phyloP scores from a whole-genome alignment of 2,888 invertebrate species.

The Himalopsyche kuldschensis region DNA sequence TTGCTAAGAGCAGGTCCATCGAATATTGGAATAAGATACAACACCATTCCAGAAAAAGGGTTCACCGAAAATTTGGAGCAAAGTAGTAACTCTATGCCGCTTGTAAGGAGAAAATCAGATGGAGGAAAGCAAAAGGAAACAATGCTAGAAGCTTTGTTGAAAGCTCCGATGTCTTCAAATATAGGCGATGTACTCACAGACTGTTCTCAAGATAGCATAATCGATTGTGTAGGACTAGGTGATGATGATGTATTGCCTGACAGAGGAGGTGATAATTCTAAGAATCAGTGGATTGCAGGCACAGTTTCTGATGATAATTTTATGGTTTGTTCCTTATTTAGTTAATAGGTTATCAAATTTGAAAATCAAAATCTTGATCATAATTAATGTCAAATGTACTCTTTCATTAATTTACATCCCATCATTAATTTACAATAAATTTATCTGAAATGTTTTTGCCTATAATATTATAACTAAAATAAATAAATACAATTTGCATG shows the following conservation, averaged over 20 bases:
- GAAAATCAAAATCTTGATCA: too few species aligned
- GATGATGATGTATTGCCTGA: background rate
- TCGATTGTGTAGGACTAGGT: background rate
- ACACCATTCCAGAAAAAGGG: background rate
- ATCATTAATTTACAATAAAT: too few species aligned
- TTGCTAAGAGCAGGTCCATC: background rate
- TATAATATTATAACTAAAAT: too few species aligned
- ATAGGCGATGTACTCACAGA: constrained; percentile 19
- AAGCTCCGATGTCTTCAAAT: constrained; percentile 22
- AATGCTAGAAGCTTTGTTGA: constrained; percentile 15
- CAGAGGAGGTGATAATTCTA: background rate
- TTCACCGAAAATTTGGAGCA: background rate
- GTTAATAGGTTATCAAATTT: too few species aligned
- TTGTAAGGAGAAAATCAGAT: background rate
- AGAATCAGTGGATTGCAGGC: background rate
- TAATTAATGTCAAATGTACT: too few species aligned
- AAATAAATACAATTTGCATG: too few species aligned
- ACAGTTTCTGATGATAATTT: background rate
- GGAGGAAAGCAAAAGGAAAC: background rate
- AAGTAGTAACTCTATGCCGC: background rate
- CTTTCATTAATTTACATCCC: too few species aligned
- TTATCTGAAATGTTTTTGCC: too few species aligned
- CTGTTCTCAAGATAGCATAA: background rate
- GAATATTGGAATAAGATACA: background rate
- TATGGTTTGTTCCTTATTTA: background rate